phyloP scores from a whole-genome alignment of 1,140 invertebrate species.

The Diprion similis region DNA sequence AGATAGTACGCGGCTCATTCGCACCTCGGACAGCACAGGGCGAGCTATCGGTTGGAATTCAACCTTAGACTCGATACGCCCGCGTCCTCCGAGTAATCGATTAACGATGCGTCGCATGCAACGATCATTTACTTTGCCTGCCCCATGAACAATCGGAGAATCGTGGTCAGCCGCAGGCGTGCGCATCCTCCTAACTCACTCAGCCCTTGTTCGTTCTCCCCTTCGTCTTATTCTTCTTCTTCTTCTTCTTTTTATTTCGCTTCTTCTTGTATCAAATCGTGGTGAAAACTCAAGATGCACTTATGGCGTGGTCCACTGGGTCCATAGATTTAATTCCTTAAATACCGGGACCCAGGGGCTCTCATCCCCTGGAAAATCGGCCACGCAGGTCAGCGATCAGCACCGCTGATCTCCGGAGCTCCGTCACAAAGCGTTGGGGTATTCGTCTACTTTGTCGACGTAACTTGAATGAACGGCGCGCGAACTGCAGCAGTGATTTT shows the following conservation, averaged over 20 bases:
- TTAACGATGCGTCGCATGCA: too few species aligned
- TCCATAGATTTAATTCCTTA: not conserved
- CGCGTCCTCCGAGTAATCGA: too few species aligned
- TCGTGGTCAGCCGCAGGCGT: too few species aligned
- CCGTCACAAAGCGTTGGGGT: not conserved
- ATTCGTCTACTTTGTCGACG: not conserved
- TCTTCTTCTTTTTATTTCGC: not conserved
- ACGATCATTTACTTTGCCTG: too few species aligned
- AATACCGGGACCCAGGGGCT: not conserved
- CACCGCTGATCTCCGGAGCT: not conserved
- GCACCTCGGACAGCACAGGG: too few species aligned
- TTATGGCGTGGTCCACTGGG: not conserved
- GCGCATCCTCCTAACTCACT: too few species aligned
- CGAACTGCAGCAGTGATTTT: not conserved
- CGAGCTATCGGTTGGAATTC: too few species aligned
- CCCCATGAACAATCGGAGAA: too few species aligned
- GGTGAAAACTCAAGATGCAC: constrained; percentile 2
- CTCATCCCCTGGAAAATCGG: not conserved
- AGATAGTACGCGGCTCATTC: too few species aligned
- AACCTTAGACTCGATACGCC: too few species aligned
- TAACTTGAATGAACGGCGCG: constrained; percentile 1
- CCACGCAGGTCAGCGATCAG: not conserved
- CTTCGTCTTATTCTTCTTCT: too few species aligned
- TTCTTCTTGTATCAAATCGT: not conserved
- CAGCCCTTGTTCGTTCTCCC: too few species aligned